Percentiles rank a stretch among this genome's conserved stretches.
These are phyloP conservation scores for Tenthredo notha DNA, from an alignment of 2,888 invertebrate genomes.

Conservation along the genomic window DNA sequence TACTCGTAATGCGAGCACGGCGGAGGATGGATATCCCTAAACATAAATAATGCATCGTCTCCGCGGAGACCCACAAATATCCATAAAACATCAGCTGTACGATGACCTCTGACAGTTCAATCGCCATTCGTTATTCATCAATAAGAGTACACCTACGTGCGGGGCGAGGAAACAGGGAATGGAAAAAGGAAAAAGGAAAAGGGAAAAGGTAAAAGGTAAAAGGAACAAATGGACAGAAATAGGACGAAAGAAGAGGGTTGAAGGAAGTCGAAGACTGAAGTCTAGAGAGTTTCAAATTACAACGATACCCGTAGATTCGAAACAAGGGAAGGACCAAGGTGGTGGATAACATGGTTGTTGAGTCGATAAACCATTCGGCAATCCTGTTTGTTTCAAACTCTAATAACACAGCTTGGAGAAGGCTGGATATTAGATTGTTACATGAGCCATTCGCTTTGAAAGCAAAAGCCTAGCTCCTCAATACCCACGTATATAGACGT, in stretches of 20 bases:
- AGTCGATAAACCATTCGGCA: constrained; percentile 26
- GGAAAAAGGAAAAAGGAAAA: neutral
- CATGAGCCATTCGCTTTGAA: neutral
- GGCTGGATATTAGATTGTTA: neutral
- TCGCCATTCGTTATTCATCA: constrained; percentile 52
- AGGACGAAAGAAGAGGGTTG: neutral
- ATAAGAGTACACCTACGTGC: constrained; percentile 12
- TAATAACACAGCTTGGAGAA: constrained; percentile 1
- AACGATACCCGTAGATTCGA: neutral
- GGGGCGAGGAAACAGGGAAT: neutral
- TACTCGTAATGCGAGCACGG: constrained; percentile 58
- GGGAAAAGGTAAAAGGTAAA: neutral
- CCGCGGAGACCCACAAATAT: constrained; percentile 68
- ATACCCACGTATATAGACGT: neutral
- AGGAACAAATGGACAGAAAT: neutral
- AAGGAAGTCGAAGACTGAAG: neutral
- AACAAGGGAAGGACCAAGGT: neutral
- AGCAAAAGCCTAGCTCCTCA: neutral
- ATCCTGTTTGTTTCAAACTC: constrained; percentile 27
- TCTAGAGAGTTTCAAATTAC: constrained; percentile 5
- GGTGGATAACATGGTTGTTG: neutral
- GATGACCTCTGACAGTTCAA: constrained; percentile 65
- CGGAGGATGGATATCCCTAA: constrained; percentile 51
- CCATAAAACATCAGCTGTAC: constrained; percentile 68
- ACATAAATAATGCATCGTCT: constrained; percentile 70